Conservation (phyloP, 2,888 invertebrate genomes). For the Pyrrhosoma nymphula region DNA sequence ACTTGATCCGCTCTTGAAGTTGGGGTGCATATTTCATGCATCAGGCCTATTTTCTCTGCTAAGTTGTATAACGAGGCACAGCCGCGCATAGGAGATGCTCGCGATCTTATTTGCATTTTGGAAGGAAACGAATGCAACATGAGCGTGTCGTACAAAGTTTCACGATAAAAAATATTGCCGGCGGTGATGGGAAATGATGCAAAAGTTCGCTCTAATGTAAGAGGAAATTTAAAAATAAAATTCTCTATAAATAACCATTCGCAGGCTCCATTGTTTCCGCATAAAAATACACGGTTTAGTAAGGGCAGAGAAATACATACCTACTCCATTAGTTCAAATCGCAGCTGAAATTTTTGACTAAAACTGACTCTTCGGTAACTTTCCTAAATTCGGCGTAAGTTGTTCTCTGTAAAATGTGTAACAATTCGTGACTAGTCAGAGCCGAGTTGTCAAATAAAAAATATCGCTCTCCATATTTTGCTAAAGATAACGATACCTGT, state of each 20-base stretch:
- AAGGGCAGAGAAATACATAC: too few species aligned
- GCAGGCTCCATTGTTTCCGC: neutral
- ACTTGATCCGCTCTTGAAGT: neutral
- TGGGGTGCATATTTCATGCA: neutral
- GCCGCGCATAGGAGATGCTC: neutral
- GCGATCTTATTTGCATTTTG: constrained; percentile 18
- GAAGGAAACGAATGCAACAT: neutral
- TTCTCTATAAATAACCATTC: neutral
- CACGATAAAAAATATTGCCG: neutral
- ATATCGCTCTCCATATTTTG: too few species aligned
- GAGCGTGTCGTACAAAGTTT: neutral
- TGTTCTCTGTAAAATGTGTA: too few species aligned
- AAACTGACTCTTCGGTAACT: too few species aligned
- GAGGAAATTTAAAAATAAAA: neutral
- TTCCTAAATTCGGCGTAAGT: too few species aligned
- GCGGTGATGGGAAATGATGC: neutral
- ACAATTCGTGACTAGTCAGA: too few species aligned
- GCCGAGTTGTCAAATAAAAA: too few species aligned
- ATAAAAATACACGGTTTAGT: neutral
- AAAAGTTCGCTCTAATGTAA: neutral
- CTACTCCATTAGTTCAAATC: too few species aligned
- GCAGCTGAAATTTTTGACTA: too few species aligned
- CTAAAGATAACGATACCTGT: too few species aligned
- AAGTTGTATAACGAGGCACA: neutral
- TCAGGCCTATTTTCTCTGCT: neutral